Base-by-base conservation (phyloP, 2,113 vertebrate species). In the Thomomys bottae region DNA sequence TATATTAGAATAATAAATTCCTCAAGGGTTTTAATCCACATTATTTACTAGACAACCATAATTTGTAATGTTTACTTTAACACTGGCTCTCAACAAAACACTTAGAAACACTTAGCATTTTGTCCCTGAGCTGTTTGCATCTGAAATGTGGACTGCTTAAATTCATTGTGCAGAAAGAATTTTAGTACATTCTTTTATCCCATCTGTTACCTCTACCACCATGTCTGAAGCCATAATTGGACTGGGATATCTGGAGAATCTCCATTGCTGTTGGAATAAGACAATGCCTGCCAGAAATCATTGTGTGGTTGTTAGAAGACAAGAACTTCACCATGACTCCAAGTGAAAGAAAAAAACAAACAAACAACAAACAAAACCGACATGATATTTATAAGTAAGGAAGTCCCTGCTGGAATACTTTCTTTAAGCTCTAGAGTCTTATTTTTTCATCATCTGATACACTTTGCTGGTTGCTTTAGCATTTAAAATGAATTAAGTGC, bases 1-100 rank as follows among this genome's bases (percentile, higher is more conserved):
- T 94, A 96, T 96, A 96, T 97, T 96, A 97, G 94, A 98, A 97
- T 97, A 97, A 97, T 97, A 96, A 92, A 97, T 97, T 96, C 95
- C 95, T 97, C 91, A 90, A 91, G 97, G 96, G 96, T 63, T 97
- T 97, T 90, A 87, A 76, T 94, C 94, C 92, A 92, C 1, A 1
- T 94, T 97, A 90, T 96, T 97, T 97, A 97, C 92, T 92, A 97
- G 95, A 97, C 94, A 97, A 91, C 87, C 70, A 82, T 97, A 96
- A 97, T 98, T 97, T 97, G 93, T 96, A 97, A 97, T 97, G 94
- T 98, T 98, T 97, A 97, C 96, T 98, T 97, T 97, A 97, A 97
- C 88, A 97, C 76, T 93, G 90, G 61, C 94, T 97, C 96, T 97
- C 94, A 95, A 97, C 88, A 96, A 98, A 98, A 96, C 95, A 96